phyloP scores from a whole-genome alignment of 2,888 invertebrate species.

The Sepioteuthis lessoniana region DNA sequence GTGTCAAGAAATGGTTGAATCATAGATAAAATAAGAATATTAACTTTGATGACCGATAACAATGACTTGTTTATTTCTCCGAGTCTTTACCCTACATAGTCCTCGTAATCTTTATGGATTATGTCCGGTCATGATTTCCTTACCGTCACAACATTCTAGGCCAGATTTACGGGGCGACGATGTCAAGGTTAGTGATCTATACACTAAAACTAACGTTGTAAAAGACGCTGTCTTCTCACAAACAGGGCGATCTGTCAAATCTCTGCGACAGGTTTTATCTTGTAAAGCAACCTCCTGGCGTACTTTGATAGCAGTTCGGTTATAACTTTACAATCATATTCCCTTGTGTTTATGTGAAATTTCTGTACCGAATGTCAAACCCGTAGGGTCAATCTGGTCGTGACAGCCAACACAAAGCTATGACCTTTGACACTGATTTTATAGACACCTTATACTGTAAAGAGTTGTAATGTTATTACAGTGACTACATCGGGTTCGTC shows the following conservation, averaged over 20 bases:
- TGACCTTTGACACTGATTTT: background rate
- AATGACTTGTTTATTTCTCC: background rate
- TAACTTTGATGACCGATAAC: background rate
- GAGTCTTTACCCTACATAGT: background rate
- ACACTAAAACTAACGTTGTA: background rate
- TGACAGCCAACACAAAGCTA: background rate
- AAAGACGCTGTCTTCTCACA: background rate
- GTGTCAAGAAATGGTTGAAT: background rate
- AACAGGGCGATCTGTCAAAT: background rate
- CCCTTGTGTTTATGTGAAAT: background rate
- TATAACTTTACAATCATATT: background rate
- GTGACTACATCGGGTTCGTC: background rate
- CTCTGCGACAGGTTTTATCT: background rate
- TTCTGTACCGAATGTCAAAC: background rate
- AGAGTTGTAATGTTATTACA: background rate
- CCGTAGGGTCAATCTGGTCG: background rate
- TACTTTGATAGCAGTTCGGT: background rate
- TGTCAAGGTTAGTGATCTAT: background rate
- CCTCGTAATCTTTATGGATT: conserved; percentile 4
- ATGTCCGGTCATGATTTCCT: background rate
- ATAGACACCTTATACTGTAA: background rate
- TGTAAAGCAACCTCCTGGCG: background rate
- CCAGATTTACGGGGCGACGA: background rate
- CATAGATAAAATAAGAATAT: background rate
- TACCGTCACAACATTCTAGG: background rate